A percentile compares a stretch with the other conserved stretches of the same genome.
Conservation (phyloP, 2,113 vertebrate species). For the Nothobranchius kuhntae region DNA sequence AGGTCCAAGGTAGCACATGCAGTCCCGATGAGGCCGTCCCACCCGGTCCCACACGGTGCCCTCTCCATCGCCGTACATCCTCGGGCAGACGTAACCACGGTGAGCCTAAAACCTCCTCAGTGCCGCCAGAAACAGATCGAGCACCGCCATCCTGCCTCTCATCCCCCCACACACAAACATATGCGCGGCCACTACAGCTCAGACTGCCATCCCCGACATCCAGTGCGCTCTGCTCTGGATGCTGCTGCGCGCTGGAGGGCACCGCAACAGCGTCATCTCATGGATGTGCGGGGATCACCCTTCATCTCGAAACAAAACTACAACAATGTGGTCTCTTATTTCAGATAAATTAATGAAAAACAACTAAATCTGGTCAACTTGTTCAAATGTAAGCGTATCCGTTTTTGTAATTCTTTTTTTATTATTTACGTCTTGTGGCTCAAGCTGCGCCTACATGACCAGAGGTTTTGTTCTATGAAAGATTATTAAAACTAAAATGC, state of each 20-base stretch:
- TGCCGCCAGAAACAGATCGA: constrained; percentile 20
- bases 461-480: too few species aligned
- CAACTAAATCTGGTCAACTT: too few species aligned
- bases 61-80: constrained; percentile 78
- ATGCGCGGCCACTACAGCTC: constrained; percentile 52
- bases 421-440: too few species aligned
- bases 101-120: constrained; percentile 42
- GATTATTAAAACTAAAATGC: neutral
- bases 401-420: too few species aligned
- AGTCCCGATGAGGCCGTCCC: constrained; percentile 76
- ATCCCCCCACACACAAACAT: constrained; percentile 51
- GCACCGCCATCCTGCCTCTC: constrained; percentile 44
- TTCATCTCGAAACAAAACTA: neutral
- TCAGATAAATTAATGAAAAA: too few species aligned
- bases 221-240: constrained; percentile 30
- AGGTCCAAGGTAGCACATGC: constrained; percentile 82
- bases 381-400: too few species aligned
- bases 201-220: constrained; percentile 18
- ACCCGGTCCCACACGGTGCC: constrained; percentile 78
- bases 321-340: too few species aligned
- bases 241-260: constrained; percentile 19
- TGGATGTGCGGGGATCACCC: constrained; percentile 8
- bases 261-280: constrained; percentile 67
- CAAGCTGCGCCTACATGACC: too few species aligned
- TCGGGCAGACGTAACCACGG: constrained; percentile 43